phyloP scores from a whole-genome alignment of 1,140 invertebrate species.

The Andrena cerasifolii region DNA sequence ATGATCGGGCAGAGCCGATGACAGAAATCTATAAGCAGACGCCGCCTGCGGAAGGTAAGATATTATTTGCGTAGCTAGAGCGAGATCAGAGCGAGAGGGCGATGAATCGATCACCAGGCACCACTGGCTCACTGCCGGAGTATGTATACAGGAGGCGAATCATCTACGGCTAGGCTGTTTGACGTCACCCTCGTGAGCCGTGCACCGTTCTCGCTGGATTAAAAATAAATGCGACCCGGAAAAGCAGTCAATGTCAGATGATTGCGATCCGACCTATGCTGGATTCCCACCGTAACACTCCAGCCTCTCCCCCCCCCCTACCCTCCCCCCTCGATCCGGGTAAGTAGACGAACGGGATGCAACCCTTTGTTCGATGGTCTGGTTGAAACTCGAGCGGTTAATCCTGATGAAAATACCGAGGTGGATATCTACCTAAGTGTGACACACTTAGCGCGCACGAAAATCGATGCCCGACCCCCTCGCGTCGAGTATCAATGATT shows the following conservation, averaged over 20 bases:
- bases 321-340: not conserved
- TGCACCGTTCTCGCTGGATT: constrained; percentile 40
- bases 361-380: too few relatives aligned
- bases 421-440: too few relatives aligned
- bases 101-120: constrained; percentile 53
- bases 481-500: constrained; percentile 50
- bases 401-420: constrained; percentile 14
- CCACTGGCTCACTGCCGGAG: constrained; percentile 30
- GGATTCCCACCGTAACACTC: constrained; percentile 13
- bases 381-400: constrained; percentile 20
- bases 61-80: constrained; percentile 3
- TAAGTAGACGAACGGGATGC: not conserved
- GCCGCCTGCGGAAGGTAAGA: not conserved
- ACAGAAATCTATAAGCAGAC: not conserved
- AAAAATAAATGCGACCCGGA: constrained; percentile 61
- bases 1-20: too few relatives aligned
- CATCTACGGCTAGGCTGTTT: constrained; percentile 60
- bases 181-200: constrained; percentile 55
- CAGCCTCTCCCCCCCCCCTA: not conserved
- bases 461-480: constrained; percentile 35
- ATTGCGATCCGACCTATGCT: constrained; percentile 50
- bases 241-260: constrained; percentile 56
- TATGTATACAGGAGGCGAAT: constrained; percentile 45
- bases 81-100: constrained; percentile 25
- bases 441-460: constrained; percentile 15